These are phyloP conservation scores for Eupristina koningsbergeri DNA, from an alignment of 1,140 invertebrate genomes.

Conservation along the genomic window DNA sequence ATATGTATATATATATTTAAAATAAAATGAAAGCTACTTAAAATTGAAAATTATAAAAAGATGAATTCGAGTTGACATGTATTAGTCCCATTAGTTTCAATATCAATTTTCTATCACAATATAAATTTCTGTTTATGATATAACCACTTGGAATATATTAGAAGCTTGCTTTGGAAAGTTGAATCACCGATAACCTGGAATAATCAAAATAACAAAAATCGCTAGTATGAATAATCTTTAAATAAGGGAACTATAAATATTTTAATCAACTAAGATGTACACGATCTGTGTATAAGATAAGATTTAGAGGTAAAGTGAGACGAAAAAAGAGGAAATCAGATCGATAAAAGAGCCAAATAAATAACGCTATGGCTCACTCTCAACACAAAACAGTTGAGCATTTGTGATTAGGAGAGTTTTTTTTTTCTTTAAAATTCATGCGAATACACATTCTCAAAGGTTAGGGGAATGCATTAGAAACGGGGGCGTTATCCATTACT, in stretches of 20 bases:
- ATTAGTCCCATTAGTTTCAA: too few relatives aligned
- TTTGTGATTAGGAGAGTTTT: background rate
- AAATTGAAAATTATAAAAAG: too few relatives aligned
- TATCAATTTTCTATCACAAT: too few relatives aligned
- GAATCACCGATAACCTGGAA: background rate
- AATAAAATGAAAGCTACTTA: too few relatives aligned
- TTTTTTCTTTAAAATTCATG: background rate
- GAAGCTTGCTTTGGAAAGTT: background rate
- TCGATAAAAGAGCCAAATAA: background rate
- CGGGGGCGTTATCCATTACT: background rate
- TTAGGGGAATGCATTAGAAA: background rate
- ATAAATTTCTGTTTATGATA: too few relatives aligned
- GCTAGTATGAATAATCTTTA: background rate
- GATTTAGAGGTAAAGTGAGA: conserved; percentile 7
- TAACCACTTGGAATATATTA: background rate
- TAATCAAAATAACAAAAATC: background rate
- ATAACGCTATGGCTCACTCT: background rate
- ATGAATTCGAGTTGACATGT: too few relatives aligned
- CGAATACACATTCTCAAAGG: background rate
- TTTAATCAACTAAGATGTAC: conserved; percentile 3
- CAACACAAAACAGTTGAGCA: too few relatives aligned
- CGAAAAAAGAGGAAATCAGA: background rate
- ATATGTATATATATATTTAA: too few relatives aligned
- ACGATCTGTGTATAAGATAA: conserved; percentile 8
- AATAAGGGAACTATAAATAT: conserved; percentile 2